phyloP scores from a whole-genome alignment of 2,888 invertebrate genomes.

The Microctonus aethiopoides region DNA sequence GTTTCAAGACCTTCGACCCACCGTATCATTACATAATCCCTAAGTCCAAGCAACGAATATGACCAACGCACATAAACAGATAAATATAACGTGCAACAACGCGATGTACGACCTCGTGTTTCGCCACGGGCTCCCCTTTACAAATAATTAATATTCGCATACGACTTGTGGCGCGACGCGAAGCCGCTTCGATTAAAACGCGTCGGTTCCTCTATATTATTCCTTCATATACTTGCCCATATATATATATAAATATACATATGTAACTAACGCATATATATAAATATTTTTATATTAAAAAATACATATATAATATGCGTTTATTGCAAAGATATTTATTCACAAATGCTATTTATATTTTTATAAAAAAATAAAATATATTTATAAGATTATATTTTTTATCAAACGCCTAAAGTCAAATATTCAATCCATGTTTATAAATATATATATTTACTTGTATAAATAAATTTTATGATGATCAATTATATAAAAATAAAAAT shows the following conservation, averaged over 20 bases:
- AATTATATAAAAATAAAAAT: too few relatives aligned
- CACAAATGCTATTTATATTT: slow-evolving; percentile 9
- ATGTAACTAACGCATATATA: too few relatives aligned
- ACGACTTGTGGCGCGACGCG: slow-evolving; percentile 25
- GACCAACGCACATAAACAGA: slow-evolving; percentile 6
- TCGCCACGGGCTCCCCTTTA: slow-evolving; percentile 29
- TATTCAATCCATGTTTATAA: neutral
- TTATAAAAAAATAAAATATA: slow-evolving; percentile 8
- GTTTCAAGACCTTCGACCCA: slow-evolving; percentile 21
- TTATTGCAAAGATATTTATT: slow-evolving; percentile 25
- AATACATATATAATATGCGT: slow-evolving; percentile 13
- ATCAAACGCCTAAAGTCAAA: slow-evolving; percentile 13
- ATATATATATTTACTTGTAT: too few relatives aligned
- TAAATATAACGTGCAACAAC: slow-evolving; percentile 25
- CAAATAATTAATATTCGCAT: slow-evolving; percentile 31
- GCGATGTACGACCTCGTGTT: slow-evolving; percentile 29
- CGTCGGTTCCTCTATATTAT: neutral
- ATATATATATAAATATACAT: neutral
- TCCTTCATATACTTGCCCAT: slow-evolving; percentile 7
- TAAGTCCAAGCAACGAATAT: slow-evolving; percentile 21
- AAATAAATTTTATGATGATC: neutral
- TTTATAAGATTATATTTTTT: slow-evolving; percentile 22
- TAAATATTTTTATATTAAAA: slow-evolving; percentile 27
- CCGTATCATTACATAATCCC: slow-evolving; percentile 31
- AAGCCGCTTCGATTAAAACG: slow-evolving; percentile 29